These are phyloP conservation scores for Escarpia spicata DNA, from an alignment of 2,888 invertebrate genomes.

Conservation along the genomic window DNA sequence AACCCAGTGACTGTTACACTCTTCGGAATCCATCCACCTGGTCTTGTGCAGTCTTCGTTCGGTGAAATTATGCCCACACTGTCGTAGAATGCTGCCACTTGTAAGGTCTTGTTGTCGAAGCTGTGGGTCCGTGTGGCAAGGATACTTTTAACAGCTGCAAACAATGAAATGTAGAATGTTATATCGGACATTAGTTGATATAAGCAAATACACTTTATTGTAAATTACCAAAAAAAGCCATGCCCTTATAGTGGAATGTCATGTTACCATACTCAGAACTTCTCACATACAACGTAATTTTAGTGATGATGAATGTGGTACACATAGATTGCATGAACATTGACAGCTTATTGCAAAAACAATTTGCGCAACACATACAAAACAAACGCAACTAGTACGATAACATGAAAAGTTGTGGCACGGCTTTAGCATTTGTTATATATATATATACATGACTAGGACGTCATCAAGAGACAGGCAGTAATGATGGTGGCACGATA, in stretches of 20 bases:
- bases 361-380: neutral
- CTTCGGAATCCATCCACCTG: conserved; percentile 7
- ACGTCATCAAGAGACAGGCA: no score
- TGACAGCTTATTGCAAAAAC: neutral
- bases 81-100: conserved; percentile 25
- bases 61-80: neutral
- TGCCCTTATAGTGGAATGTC: neutral
- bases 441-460: no score
- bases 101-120: neutral
- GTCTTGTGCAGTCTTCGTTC: no score
- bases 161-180: no score
- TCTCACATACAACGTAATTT: neutral
- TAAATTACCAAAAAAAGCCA: neutral
- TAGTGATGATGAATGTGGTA: neutral
- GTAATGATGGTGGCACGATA: no score
- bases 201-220: no score
- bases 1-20: conserved; percentile 17
- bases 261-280: neutral
- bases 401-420: no score
- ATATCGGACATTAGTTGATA: no score
- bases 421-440: no score
- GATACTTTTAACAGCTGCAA: no score
- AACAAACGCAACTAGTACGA: no score
- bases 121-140: no score
- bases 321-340: neutral